Evolutionary conservation across 2,888 invertebrate species (phyloP).

Genomic region (Eucriotettix oculatus): DNA sequence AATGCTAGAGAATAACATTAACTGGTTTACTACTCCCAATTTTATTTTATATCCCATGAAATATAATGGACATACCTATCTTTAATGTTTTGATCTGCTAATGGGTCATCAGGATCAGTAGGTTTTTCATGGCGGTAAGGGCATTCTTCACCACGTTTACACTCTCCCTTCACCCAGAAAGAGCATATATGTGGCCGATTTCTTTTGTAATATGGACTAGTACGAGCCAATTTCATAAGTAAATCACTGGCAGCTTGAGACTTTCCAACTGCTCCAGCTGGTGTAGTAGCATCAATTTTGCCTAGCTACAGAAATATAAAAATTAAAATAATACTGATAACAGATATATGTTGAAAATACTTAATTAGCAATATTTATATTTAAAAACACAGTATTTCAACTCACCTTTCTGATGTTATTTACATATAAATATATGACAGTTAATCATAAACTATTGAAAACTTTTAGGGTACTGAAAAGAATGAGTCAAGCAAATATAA

Average conservation of each 20-base stretch:
- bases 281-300: constrained; percentile 24
- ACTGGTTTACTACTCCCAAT: too few relatives aligned
- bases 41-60: too few relatives aligned
- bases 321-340: background rate
- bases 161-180: constrained; percentile 98
- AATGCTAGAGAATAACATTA: too few relatives aligned
- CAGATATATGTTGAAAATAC: background rate
- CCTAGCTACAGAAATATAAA: constrained; percentile 13
- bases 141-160: constrained; percentile 89
- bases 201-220: constrained; percentile 87
- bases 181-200: constrained; percentile 93
- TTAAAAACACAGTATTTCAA: background rate
- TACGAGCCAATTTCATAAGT: constrained; percentile 71
- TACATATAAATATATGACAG: background rate
- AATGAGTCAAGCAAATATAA: too few relatives aligned
- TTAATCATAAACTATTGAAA: background rate
- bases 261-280: constrained; percentile 45
- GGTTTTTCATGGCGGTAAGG: constrained; percentile 93
- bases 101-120: constrained; percentile 90
- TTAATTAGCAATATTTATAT: background rate
- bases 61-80: constrained; percentile 39
- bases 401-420: background rate
- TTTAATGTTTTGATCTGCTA: constrained; percentile 90
- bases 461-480: too few relatives aligned
- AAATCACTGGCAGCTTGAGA: constrained; percentile 67